Percentiles rank a stretch among this genome's conserved stretches.
These are phyloP conservation scores for Hyles euphorbiae DNA, from an alignment of 1,140 invertebrate species.

Conservation along the genomic window DNA sequence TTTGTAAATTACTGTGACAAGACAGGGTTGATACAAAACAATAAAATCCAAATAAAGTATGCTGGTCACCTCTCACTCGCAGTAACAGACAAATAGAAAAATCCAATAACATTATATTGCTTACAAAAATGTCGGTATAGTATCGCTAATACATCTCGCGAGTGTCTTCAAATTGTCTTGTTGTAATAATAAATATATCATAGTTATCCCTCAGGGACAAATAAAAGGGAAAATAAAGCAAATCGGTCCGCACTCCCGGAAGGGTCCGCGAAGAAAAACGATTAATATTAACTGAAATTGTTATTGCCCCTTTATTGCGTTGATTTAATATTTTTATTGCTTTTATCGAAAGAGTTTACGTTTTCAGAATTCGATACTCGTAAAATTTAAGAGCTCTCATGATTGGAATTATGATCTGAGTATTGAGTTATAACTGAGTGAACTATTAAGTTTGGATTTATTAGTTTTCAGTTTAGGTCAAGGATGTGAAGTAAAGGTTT, in stretches of 20 bases:
- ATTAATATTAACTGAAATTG: constrained; percentile 74
- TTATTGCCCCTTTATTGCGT: constrained; percentile 58
- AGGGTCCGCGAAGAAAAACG: constrained; percentile 71
- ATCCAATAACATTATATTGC: constrained; percentile 27
- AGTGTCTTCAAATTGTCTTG: constrained; percentile 57
- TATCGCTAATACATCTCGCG: constrained; percentile 57
- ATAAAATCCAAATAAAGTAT: no score
- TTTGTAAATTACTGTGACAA: no score
- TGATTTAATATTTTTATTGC: constrained; percentile 64
- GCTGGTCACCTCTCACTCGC: no score
- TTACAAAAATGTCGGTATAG: constrained; percentile 28
- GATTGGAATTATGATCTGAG: background rate
- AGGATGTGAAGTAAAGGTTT: no score
- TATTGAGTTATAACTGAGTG: no score
- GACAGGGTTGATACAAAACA: no score
- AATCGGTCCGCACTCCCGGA: constrained; percentile 46
- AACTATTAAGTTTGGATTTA: no score
- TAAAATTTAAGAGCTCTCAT: constrained; percentile 25
- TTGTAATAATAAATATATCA: constrained; percentile 72
- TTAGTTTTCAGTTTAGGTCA: no score
- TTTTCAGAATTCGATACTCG: constrained; percentile 35
- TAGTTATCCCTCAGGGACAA: constrained; percentile 61
- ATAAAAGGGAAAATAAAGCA: constrained; percentile 69
- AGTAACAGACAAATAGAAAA: background rate
- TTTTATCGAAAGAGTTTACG: constrained; percentile 50